Evolutionary conservation across 1,140 invertebrate genomes (phyloP), one percentile per base, ranked within the genome.

Genomic region (Pectinophora gossypiella): DNA sequence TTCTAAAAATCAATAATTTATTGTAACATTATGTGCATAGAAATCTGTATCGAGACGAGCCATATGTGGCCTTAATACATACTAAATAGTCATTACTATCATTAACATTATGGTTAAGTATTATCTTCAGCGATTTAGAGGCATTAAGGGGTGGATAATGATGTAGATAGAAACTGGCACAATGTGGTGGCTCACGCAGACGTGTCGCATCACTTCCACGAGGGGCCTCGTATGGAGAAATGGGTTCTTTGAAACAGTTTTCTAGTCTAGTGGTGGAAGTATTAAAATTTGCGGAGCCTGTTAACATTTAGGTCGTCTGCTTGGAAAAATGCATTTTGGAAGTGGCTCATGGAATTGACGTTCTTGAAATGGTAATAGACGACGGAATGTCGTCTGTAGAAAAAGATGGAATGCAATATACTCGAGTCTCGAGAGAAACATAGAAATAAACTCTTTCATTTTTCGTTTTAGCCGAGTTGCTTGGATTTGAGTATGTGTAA

Each of bases 51-150:
- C 36, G 36, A 16, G 13, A 40, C 10, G 19, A 9, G 42, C 42
- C 18, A 15, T 44, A 44, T 44, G 42, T 44, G 42, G 15, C 42
- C 42, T 44, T 44, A 20, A 44, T 44, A 19, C 58, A 60, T 60
- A 35, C 21, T 60, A 60, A 60, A 21, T 16, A 35, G 20, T 21
- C 19, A 19, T 20, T 44, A 44, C 51, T n/a, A 42, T 15, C 18
- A 40, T 16, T 20, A 44, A 55, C 19, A 40, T 35, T 21, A 48
- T 15, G 22, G 15, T 16, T 56, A 48, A 50, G 50, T 32, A 54
- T 51, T 40, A 49, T 32, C 36, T 50, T 46, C 54, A 56, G 59
- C 57, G 44, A 61, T 66, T 64, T 64, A 57, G 36, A 35, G 27
- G 22, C 54, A 59, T 63, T 56, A 59, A 23, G 20, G 40, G 49